Percentiles rank a stretch among this genome's conserved stretches.
Conservation (phyloP, 2,888 invertebrate genomes). For the Selenia dentaria region DNA sequence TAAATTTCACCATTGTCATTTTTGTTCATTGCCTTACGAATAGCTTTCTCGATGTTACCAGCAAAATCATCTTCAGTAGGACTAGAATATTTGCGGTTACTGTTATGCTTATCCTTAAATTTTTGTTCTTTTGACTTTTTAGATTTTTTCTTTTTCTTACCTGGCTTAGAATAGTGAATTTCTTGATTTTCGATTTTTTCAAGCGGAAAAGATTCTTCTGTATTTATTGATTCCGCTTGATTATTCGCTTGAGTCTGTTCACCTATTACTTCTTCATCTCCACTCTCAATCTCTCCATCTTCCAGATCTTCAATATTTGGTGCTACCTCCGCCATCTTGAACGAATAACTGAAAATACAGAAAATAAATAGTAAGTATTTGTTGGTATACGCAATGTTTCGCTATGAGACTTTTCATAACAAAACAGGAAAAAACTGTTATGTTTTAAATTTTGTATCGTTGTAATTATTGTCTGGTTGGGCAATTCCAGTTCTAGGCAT, state of each 20-base stretch:
- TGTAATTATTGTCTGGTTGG: too few species aligned
- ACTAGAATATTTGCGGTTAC: conserved; percentile 71
- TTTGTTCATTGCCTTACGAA: conserved; percentile 90
- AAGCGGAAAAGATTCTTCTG: conserved; percentile 42
- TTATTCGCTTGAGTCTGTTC: conserved; percentile 47
- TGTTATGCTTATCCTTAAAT: conserved; percentile 78
- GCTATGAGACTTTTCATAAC: neutral
- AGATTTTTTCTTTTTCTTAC: conserved; percentile 80
- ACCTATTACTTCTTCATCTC: conserved; percentile 72
- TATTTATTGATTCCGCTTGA: conserved; percentile 41
- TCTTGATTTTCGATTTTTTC: conserved; percentile 60
- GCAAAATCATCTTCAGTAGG: conserved; percentile 89
- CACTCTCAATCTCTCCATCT: conserved; percentile 93
- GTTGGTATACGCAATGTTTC: neutral
- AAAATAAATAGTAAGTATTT: neutral
- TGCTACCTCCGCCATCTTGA: conserved; percentile 63
- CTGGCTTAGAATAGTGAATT: conserved; percentile 69
- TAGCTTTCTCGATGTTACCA: conserved; percentile 90
- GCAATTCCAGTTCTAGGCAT: too few species aligned
- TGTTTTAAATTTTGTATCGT: too few species aligned
- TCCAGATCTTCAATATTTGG: conserved; percentile 87
- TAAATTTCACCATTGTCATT: conserved; percentile 78
- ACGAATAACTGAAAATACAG: conserved; percentile 63
- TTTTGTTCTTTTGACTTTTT: conserved; percentile 71
- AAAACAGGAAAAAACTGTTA: too few species aligned